Percentiles rank a stretch among this genome's conserved stretches.
These are phyloP conservation scores for Catajapyx aquilonaris DNA, from an alignment of 1,140 invertebrate species.

Conservation along the genomic window DNA sequence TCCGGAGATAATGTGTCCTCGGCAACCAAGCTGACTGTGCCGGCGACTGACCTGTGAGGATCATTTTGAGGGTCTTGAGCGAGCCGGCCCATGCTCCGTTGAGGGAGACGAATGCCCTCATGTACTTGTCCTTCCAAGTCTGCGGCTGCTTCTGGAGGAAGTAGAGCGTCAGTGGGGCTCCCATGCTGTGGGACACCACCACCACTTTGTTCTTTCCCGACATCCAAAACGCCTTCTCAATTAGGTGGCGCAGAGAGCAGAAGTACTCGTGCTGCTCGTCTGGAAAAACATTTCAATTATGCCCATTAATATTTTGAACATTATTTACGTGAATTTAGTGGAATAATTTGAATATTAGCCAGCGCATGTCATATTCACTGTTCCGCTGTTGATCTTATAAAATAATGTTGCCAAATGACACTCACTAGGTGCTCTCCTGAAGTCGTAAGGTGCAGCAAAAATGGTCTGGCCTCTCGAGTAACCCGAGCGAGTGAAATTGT, in stretches of 20 bases:
- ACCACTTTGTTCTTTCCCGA: constrained; percentile 63
- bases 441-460: constrained; percentile 90
- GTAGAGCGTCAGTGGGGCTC: constrained; percentile 64
- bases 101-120: constrained; percentile 57
- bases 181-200: constrained; percentile 88
- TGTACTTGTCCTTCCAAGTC: constrained; percentile 81
- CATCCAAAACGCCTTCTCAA: constrained; percentile 67
- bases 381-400: too few species aligned
- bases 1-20: too few species aligned
- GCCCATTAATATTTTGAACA: too few species aligned
- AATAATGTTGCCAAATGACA: too few species aligned
- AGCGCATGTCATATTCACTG: too few species aligned
- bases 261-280: constrained; percentile 80
- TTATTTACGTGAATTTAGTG: too few species aligned
- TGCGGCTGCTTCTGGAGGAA: constrained; percentile 62
- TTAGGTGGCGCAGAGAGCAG: constrained; percentile 46
- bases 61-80: constrained; percentile 80
- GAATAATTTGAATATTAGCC: too few species aligned
- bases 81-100: constrained; percentile 89
- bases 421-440: constrained; percentile 88
- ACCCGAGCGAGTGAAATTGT: constrained; percentile 48
- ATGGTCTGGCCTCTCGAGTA: constrained; percentile 63
- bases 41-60: constrained; percentile 75
- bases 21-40: too few species aligned
- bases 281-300: constrained; percentile 31